These are phyloP conservation scores for Apotomis turbidana DNA, from an alignment of 2,888 invertebrate genomes.

Conservation along the genomic window DNA sequence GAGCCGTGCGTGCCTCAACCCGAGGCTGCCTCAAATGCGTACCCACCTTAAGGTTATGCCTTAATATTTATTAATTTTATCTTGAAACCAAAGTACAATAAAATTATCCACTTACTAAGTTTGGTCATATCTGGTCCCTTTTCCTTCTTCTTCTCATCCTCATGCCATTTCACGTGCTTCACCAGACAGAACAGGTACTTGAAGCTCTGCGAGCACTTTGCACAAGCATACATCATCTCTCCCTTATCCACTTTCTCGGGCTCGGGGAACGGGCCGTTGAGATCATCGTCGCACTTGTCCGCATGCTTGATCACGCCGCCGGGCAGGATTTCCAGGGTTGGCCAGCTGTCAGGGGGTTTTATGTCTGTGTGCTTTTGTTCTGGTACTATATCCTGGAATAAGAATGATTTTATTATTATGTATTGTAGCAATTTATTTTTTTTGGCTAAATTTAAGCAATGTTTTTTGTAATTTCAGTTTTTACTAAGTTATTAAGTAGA, in stretches of 20 bases:
- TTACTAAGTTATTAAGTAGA: too few species aligned
- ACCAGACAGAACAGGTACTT: slow-evolving; percentile 67
- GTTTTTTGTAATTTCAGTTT: too few species aligned
- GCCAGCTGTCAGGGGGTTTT: slow-evolving; percentile 66
- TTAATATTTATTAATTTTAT: too few species aligned
- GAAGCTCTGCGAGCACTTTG: slow-evolving; percentile 71
- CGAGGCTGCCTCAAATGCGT: too few species aligned
- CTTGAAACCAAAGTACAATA: too few species aligned
- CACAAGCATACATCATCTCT: slow-evolving; percentile 74
- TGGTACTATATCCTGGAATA: slow-evolving; percentile 47
- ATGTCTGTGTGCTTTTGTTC: slow-evolving; percentile 42
- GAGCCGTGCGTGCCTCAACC: too few species aligned
- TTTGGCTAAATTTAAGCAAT: too few species aligned
- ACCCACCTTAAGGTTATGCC: too few species aligned
- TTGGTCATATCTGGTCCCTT: slow-evolving; percentile 44
- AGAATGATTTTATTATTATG: background rate
- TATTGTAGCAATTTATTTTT: too few species aligned
- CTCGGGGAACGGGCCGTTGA: slow-evolving; percentile 35
- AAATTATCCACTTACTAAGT: slow-evolving; percentile 51
- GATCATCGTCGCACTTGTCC: slow-evolving; percentile 54
- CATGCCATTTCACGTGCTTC: slow-evolving; percentile 73
- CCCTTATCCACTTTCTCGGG: slow-evolving; percentile 42
- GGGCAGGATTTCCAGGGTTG: slow-evolving; percentile 73
- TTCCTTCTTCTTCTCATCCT: slow-evolving; percentile 58
- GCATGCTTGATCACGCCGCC: slow-evolving; percentile 73